These are phyloP conservation scores for Donacobius atricapilla DNA, from an alignment of 2,113 vertebrate species.

Conservation along the genomic window DNA sequence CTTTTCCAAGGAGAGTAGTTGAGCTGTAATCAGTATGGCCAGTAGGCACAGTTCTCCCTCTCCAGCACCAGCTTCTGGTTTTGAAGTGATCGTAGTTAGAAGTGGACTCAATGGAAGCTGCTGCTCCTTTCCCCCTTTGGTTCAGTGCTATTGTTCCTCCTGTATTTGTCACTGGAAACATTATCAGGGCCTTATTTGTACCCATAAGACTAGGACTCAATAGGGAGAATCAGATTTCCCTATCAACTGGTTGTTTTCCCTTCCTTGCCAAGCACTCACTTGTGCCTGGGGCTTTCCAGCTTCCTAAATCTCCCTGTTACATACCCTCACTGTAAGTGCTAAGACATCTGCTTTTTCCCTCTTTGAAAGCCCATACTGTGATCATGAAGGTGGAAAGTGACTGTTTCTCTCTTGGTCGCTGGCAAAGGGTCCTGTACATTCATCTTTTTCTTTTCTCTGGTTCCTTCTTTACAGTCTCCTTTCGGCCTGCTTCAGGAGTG, in stretches of 20 bases:
- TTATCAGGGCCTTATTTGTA: background rate
- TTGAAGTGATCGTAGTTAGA: background rate
- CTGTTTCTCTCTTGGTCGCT: slow-evolving; percentile 41
- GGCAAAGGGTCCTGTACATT: slow-evolving; percentile 50
- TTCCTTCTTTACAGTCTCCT: slow-evolving; percentile 91
- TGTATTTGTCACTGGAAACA: background rate
- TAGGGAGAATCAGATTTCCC: background rate
- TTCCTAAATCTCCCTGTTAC: background rate
- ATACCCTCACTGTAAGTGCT: background rate
- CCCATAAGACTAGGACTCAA: background rate
- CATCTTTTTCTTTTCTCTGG: slow-evolving; percentile 74
- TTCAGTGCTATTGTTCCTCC: background rate
- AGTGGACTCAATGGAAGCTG: background rate
- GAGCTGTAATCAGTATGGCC: background rate
- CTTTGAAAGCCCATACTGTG: slow-evolving; percentile 38
- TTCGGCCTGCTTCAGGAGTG: slow-evolving; percentile 89
- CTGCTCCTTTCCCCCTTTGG: background rate
- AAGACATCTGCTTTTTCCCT: background rate
- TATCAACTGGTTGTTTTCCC: background rate
- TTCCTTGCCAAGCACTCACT: background rate
- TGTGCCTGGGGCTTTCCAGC: background rate
- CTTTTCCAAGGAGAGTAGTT: background rate
- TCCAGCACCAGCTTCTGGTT: background rate
- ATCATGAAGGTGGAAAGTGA: slow-evolving; percentile 73
- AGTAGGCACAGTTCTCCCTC: background rate